Conservation (phyloP, 2,888 invertebrate species). For the Frankliniella fusca region DNA sequence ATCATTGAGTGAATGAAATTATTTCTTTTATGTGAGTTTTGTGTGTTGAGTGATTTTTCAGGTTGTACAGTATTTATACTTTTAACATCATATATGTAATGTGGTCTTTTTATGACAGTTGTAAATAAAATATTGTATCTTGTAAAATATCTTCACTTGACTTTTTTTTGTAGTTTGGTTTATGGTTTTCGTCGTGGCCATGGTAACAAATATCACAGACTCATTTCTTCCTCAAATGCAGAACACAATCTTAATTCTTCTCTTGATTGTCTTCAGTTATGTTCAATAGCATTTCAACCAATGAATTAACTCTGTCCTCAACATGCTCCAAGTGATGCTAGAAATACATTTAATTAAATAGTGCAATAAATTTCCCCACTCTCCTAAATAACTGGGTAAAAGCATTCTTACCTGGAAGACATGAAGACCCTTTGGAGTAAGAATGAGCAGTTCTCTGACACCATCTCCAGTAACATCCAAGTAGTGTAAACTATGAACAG, state of each 20-base stretch:
- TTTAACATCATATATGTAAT: slow-evolving; percentile 10
- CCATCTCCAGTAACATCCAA: slow-evolving; percentile 64
- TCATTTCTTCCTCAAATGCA: too few relatives aligned
- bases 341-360: background rate
- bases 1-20: background rate
- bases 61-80: slow-evolving; percentile 26
- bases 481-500: slow-evolving; percentile 58
- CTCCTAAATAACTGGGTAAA: too few relatives aligned
- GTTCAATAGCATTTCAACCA: background rate
- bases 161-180: background rate
- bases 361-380: too few relatives aligned
- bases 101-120: background rate
- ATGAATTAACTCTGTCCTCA: background rate
- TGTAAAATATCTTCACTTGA: background rate
- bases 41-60: slow-evolving; percentile 18
- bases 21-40: background rate
- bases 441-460: slow-evolving; percentile 59
- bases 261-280: too few relatives aligned
- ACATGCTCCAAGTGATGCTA: slow-evolving; percentile 17
- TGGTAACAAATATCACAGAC: background rate
- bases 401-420: slow-evolving; percentile 55
- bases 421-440: slow-evolving; percentile 62
- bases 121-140: slow-evolving; percentile 23
- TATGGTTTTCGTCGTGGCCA: background rate
- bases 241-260: too few relatives aligned